These are phyloP conservation scores for Drosophila virilis DNA, from an alignment of 1,140 invertebrate genomes.

Conservation along the genomic window DNA sequence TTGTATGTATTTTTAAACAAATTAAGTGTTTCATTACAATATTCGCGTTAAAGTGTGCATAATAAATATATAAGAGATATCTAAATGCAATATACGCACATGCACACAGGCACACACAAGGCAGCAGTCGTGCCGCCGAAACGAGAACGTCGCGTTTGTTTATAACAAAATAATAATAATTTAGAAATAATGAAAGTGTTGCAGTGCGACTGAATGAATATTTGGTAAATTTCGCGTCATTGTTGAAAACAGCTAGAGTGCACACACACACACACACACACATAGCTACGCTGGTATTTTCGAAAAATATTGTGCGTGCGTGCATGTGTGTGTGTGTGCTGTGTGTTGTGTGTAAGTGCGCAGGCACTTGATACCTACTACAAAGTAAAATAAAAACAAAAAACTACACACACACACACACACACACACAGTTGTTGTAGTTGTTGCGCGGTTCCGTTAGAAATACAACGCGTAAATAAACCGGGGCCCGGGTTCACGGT, in stretches of 20 bases:
- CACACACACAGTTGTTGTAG: slow-evolving; percentile 31
- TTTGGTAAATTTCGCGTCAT: slow-evolving; percentile 39
- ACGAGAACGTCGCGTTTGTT: slow-evolving; percentile 25
- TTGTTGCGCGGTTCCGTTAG: slow-evolving; percentile 60
- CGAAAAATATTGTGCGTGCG: slow-evolving; percentile 21
- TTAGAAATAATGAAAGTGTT: slow-evolving; percentile 38
- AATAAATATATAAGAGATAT: slow-evolving; percentile 7
- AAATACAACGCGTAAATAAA: slow-evolving; percentile 67
- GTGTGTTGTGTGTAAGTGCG: slow-evolving; percentile 25
- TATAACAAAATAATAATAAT: slow-evolving; percentile 16
- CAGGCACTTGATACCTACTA: slow-evolving; percentile 53
- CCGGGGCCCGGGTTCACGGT: slow-evolving; percentile 59
- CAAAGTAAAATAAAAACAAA: slow-evolving; percentile 1
- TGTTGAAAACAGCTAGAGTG: slow-evolving; percentile 39
- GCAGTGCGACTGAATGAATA: slow-evolving; percentile 15
- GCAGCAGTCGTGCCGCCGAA: slow-evolving; percentile 8
- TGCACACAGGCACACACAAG: background rate
- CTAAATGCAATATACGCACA: slow-evolving; percentile 12
- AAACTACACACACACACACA: slow-evolving; percentile 9
- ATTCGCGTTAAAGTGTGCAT: slow-evolving; percentile 15
- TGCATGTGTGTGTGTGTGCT: slow-evolving; percentile 9
- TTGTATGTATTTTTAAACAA: slow-evolving; percentile 49
- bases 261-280: slow-evolving; percentile 22
- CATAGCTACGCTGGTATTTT: slow-evolving; percentile 5
- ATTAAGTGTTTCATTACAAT: slow-evolving; percentile 11